Evolutionary conservation across 2,888 invertebrate species (phyloP), one percentile per base, ranked within the genome.

Genomic region (Andrena minutula): DNA sequence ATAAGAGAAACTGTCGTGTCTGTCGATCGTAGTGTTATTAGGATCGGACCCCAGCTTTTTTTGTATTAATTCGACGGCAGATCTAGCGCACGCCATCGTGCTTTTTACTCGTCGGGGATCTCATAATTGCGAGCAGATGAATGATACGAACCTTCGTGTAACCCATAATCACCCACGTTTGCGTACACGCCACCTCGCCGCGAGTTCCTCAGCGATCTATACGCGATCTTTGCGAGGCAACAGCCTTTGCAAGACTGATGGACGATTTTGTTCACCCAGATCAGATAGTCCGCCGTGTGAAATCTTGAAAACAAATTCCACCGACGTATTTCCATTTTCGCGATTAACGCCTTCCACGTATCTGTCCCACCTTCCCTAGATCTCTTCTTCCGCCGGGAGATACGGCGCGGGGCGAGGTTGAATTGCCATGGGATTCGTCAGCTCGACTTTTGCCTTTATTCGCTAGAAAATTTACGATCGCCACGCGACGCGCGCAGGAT

Each of bases 171-270:
- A n/a, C 23, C 26, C 23, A 10, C 56, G 12, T 56, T 63, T 0
- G n/a, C 6, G 2, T 63, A 23, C 63, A 30, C 23, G 7, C 53
- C 49, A 58, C 16, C 6, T 1, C 30, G 20, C 51, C 35, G 12
- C 53, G 20, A n/a, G 20, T 86, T 75, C 63, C 12, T 51, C 56
- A 71, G 41, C n/a, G 61, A 71, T 53, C 64, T 64, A n/a, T 26
- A 7, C 58, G 60, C 65, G 85, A 65, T 81, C 85, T 84, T 75
- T 49, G 65, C 72, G 32, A 61, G 70, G 6, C 85, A 78, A 70
- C 68, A 68, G 77, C 60, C 73, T 81, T 81, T 61, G 64, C 49
- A 63, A 66, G 61, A 86, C 85, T 86, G 85, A 75, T 84, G 75
- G 73, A 75, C 58, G 68, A 64, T 49, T 75, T 70, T 68, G 51